A percentile compares a stretch with the other conserved stretches of the same genome.
phyloP scores from a whole-genome alignment of 2,113 vertebrate species.

The Daboia siamensis region DNA sequence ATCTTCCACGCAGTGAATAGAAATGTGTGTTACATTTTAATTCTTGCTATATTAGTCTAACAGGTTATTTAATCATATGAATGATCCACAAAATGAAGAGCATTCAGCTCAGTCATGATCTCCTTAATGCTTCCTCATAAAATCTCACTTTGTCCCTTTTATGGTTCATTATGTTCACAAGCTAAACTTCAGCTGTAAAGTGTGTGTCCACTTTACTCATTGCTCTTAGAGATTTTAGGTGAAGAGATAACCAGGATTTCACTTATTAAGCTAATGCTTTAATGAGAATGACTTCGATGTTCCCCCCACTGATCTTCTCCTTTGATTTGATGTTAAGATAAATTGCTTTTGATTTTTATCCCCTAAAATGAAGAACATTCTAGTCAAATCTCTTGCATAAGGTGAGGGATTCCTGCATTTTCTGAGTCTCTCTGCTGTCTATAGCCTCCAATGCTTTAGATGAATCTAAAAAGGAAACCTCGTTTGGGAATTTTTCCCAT shows the following conservation, averaged over 20 bases:
- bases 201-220: background rate
- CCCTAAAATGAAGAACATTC: background rate
- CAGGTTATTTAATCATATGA: constrained; percentile 36
- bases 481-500: background rate
- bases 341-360: background rate
- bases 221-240: background rate
- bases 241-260: background rate
- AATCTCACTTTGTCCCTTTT: constrained; percentile 15
- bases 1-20: constrained; percentile 26
- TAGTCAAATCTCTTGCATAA: background rate
- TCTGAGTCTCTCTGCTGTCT: background rate
- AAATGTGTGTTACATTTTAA: constrained; percentile 38
- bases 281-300: background rate
- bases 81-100: constrained; percentile 36
- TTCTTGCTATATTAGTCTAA: constrained; percentile 41
- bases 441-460: background rate
- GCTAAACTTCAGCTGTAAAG: constrained; percentile 26
- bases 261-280: background rate
- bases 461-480: background rate
- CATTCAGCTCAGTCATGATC: constrained; percentile 41
- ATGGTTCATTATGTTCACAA: constrained; percentile 54
- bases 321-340: background rate
- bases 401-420: background rate
- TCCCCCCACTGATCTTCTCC: background rate
- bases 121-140: constrained; percentile 33